Conservation (phyloP, 2,113 vertebrate genomes). For the Trogon surrucura region DNA sequence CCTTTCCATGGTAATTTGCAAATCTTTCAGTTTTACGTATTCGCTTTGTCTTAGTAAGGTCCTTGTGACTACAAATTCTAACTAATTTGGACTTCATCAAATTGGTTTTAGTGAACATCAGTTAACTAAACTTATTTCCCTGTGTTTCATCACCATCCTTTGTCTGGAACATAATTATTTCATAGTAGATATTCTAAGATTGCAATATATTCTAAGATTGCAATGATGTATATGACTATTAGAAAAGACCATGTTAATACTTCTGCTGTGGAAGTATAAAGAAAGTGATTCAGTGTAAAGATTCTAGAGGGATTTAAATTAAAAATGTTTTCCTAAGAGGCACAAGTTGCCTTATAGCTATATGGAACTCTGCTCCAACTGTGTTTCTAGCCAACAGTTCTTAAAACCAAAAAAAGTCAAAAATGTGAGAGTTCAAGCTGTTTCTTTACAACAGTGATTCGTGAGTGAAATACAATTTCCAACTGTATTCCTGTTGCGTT, state of each 20-base stretch:
- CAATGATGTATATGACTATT: not conserved
- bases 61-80: not conserved
- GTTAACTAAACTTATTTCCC: not conserved
- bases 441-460: not conserved
- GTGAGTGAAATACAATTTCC: not conserved
- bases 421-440: not conserved
- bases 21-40: not conserved
- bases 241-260: not conserved
- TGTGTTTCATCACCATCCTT: not conserved
- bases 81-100: not conserved
- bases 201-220: not conserved
- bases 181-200: not conserved
- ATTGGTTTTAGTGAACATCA: not conserved
- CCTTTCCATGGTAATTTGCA: not conserved
- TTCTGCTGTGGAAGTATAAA: not conserved
- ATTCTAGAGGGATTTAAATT: not conserved
- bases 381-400: not conserved
- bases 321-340: not conserved
- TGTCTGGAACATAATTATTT: not conserved
- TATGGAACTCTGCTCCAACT: not conserved
- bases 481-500: not conserved
- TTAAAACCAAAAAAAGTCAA: not conserved
- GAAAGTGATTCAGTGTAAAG: not conserved
- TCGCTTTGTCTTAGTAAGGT: not conserved
- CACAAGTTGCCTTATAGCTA: not conserved